Base-by-base conservation (phyloP, 2,888 invertebrate genomes). In the Andrena flavipes region DNA sequence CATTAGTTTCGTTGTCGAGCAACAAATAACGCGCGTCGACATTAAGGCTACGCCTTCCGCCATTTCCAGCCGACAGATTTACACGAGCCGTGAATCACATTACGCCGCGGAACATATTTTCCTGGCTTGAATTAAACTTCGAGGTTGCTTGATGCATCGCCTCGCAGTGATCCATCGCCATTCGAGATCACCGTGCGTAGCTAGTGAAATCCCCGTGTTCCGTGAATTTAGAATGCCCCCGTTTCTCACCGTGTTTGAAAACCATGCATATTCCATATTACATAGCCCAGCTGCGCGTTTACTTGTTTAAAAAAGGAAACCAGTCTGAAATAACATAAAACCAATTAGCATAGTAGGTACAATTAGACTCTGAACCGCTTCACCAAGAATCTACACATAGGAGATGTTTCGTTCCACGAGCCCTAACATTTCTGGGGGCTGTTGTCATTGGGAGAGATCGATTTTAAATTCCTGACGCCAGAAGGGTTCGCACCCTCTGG, bases 391-490 rank as follows among this genome's bases (percentile, higher is more conserved):
- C 49, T n/a, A 23, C 13, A 13, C 13, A 2, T 7, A 10, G 1
- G 2, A 54, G 20, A 70, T 4, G 35, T 6, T 49, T 49, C 33
- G 20, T n/a, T 48, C 42, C 59, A 35, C 10, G 54, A 42, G 23
- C 42, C 42, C 76, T 56, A 48, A 67, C 71, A 65, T 80, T 76
- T 79, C 63, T 54, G 69, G 30, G n/a, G 69, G 70, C 82, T 84
- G 84, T 87, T 82, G 82, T 85, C 80, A 80, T 82, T 80, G 75
- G 68, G 71, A 60, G 60, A 76, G 84, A 91, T 89, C 88, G 89
- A 87, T 91, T 91, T 90, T 87, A 90, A 90, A 90, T 90, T 91
- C 70, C 26, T 81, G 80, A 82, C 81, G 87, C 23, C 87, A 42
- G 54, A 84, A 87, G 85, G 79, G 76, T 84, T 87, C 79, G 78